These are phyloP conservation scores for Esox masquinongy DNA, from an alignment of 2,797 vertebrate genomes.

Conservation along the genomic window DNA sequence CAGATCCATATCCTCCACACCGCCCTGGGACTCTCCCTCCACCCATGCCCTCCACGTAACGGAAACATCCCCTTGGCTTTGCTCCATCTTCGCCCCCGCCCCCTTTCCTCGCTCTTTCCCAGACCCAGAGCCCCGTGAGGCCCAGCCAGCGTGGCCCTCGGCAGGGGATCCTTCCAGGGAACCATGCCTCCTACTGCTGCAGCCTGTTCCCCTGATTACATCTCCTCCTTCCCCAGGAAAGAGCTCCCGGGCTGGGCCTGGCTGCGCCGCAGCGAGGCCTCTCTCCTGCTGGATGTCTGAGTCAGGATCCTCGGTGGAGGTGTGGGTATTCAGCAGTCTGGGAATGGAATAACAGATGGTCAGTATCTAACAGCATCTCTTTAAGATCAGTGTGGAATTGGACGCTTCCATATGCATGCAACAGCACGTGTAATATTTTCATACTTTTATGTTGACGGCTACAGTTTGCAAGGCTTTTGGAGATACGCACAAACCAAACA, in stretches of 20 bases:
- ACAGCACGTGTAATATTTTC: not conserved
- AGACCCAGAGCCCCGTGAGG: not conserved
- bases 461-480: not conserved
- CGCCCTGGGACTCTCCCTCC: slow-evolving; percentile 21
- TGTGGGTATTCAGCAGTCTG: slow-evolving; percentile 61
- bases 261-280: not conserved
- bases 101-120: slow-evolving; percentile 5
- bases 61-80: not conserved
- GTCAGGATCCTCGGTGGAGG: slow-evolving; percentile 34
- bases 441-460: not conserved
- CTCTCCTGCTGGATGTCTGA: slow-evolving; percentile 9
- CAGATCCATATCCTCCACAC: not conserved
- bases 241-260: not conserved
- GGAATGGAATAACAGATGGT: not conserved
- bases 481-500: not conserved
- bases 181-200: slow-evolving; percentile 8
- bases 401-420: not conserved
- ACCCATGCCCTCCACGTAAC: not conserved
- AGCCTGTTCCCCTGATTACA: not conserved
- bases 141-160: not conserved
- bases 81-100: slow-evolving; percentile 23
- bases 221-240: slow-evolving; percentile 3
- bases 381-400: not conserved
- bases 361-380: not conserved
- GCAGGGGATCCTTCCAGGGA: slow-evolving; percentile 4